These are phyloP conservation scores for Diaperis boleti DNA, from an alignment of 2,888 invertebrate genomes.

Conservation along the genomic window DNA sequence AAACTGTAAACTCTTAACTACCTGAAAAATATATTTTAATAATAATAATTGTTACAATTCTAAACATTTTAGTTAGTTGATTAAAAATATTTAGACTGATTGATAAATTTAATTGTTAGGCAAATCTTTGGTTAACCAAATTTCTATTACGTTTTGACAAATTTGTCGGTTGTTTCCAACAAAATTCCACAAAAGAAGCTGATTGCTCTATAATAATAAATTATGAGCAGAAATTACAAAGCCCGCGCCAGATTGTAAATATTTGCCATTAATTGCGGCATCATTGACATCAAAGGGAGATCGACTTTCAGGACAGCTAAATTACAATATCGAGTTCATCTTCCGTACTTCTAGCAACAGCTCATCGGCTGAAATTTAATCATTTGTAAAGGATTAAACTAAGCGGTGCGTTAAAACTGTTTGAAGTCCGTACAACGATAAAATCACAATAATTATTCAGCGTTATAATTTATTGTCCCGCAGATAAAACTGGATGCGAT, in stretches of 20 bases:
- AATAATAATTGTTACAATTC: too few species aligned
- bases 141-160: too few species aligned
- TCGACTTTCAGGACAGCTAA: background rate
- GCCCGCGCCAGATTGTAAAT: background rate
- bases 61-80: too few species aligned
- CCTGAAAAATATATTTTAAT: too few species aligned
- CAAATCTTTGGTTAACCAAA: too few species aligned
- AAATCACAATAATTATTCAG: background rate
- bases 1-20: too few species aligned
- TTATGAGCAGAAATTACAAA: background rate
- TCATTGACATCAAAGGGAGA: background rate
- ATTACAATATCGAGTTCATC: background rate
- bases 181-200: too few species aligned
- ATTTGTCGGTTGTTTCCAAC: too few species aligned
- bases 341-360: background rate
- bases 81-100: too few species aligned
- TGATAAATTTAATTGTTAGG: too few species aligned
- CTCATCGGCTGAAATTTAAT: constrained; percentile 1
- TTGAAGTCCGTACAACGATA: background rate
- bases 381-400: constrained; percentile 5
- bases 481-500: too few species aligned
- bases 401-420: background rate
- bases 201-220: too few species aligned
- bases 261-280: background rate
- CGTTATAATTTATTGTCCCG: background rate